A percentile compares a stretch with the other conserved stretches of the same genome.
Conservation (phyloP, 2,113 vertebrate genomes). For the Pygoscelis adeliae region DNA sequence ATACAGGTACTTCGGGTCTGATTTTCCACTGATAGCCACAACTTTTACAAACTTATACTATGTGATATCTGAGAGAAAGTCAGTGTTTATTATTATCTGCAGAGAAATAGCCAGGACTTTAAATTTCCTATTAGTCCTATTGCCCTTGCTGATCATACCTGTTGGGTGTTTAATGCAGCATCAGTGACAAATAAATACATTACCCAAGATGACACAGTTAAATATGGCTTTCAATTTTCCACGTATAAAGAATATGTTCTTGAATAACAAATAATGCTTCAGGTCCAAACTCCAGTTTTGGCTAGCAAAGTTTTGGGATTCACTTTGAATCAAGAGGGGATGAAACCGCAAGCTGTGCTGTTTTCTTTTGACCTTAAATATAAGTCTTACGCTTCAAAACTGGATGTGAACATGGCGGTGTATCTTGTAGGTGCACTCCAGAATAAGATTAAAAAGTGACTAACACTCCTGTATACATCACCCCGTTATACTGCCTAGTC, state of each 20-base stretch:
- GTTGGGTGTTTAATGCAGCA: not conserved
- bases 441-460: not conserved
- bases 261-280: not conserved
- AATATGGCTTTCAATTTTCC: not conserved
- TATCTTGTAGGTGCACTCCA: not conserved
- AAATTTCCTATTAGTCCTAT: not conserved
- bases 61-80: not conserved
- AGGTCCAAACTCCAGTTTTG: not conserved
- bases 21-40: not conserved
- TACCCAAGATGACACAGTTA: accelerated
- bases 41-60: not conserved
- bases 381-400: not conserved
- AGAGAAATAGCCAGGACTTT: not conserved
- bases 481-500: too few relatives aligned
- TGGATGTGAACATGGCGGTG: not conserved
- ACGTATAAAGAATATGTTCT: not conserved
- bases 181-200: not conserved
- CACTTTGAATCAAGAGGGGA: not conserved
- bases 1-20: not conserved
- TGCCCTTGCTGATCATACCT: not conserved
- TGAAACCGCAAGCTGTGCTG: not conserved
- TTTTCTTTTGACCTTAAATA: not conserved
- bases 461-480: not conserved
- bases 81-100: not conserved
- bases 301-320: not conserved